Percentiles rank a stretch among this genome's conserved stretches.
Conservation (phyloP, 2,797 vertebrate genomes). For the Myioborus melanocephalus region DNA sequence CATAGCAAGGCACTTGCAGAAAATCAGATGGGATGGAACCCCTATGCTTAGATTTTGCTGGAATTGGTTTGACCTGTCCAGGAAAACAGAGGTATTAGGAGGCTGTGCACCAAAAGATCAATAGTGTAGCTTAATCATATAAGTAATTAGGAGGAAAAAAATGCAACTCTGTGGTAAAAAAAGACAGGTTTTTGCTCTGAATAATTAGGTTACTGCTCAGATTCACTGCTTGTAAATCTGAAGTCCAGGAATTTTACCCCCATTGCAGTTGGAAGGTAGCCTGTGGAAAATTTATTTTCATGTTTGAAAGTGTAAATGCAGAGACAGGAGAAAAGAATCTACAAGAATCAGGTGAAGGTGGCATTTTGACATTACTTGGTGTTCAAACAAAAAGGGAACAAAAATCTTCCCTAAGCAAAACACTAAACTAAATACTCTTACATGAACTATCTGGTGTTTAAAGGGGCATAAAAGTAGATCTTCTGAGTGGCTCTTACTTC, state of each 20-base stretch:
- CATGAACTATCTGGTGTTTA: not conserved
- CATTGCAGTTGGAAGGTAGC: not conserved
- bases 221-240: not conserved
- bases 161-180: not conserved
- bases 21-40: not conserved
- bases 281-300: not conserved
- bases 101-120: not conserved
- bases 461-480: not conserved
- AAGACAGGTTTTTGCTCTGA: not conserved
- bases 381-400: not conserved
- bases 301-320: not conserved
- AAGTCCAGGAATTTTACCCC: not conserved
- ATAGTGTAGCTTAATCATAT: not conserved
- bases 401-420: not conserved
- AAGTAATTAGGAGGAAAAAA: not conserved
- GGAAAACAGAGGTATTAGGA: not conserved
- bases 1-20: not conserved
- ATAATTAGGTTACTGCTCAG: not conserved
- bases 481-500: not conserved
- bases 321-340: not conserved
- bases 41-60: not conserved
- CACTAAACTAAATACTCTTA: not conserved
- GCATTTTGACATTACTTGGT: not conserved
- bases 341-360: not conserved
- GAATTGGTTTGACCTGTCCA: not conserved